Evolutionary conservation across 2,113 vertebrate species (phyloP), one percentile per base, ranked within the genome.

Genomic region (Sander lucioperca): DNA sequence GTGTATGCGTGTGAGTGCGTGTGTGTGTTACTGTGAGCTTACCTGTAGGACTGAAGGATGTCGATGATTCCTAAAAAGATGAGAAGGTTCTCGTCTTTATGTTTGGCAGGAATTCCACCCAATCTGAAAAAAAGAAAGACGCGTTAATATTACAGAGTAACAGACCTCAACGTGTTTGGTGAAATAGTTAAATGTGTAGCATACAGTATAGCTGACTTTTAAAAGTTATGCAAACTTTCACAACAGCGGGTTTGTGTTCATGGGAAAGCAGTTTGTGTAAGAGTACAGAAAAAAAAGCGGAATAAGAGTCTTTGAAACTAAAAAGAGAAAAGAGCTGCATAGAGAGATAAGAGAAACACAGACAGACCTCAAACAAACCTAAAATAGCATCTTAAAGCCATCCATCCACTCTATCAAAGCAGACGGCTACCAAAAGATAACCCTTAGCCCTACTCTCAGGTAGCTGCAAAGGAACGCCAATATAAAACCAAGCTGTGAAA

Each of bases 1-100:
- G 33, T 50, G 4, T n/a, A n/a, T n/a, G n/a, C n/a, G 33, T 78
- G 21, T 48, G 48, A 65, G 33, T 45, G 47, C 36, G 12, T 65
- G 43, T 63, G 25, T 36, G 39, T 57, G 10, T 50, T 11, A 47
- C 2, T 58, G 18, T 21, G 43, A 18, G 5, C 61, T 84, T 91
- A 98, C 98, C 98, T 96, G 36, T 99, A 99, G 4, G 97, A 99
- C 87, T 99, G 98, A 5, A 99, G 96, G 91, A 99, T 97, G 88
- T 99, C 98, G 73, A 99, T 99, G 90, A 99, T 97, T 74, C 98
- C 98, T 93, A 99, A 95, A 87, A 99, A 99, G 67, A 99, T 95
- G 83, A 99, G 96, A 36, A 99, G 90, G 30, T 95, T 97, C 89
- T 99, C 98, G 77, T 97, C 98, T 92, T 94, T 97, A 87, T 98